phyloP scores from a whole-genome alignment of 2,888 invertebrate genomes.

The Mythimna ferrago region DNA sequence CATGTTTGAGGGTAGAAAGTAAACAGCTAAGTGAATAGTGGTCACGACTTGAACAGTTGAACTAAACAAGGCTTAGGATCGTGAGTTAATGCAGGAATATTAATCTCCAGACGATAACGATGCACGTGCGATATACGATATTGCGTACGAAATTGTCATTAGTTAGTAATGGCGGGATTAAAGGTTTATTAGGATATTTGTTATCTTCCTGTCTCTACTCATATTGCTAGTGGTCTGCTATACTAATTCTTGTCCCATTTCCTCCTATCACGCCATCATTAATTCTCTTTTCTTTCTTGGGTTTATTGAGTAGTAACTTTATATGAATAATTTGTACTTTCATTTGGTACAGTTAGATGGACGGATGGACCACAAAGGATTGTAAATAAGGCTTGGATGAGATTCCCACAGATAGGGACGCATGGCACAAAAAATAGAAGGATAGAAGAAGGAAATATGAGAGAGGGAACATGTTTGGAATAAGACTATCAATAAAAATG shows the following conservation, averaged over 20 bases:
- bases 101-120: constrained; percentile 37
- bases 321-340: background rate
- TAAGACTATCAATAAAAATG: no score
- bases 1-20: constrained; percentile 39
- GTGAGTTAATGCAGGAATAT: constrained; percentile 36
- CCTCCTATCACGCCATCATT: background rate
- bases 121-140: constrained; percentile 3
- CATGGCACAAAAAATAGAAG: no score
- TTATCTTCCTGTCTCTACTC: background rate
- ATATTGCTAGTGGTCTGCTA: background rate
- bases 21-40: constrained; percentile 2
- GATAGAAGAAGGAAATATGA: no score
- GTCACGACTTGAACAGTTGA: constrained; percentile 31
- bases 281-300: no score
- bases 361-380: background rate
- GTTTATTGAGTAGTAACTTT: background rate
- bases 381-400: background rate
- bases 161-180: background rate
- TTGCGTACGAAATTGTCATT: constrained; percentile 8
- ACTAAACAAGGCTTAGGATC: constrained; percentile 19
- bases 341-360: background rate
- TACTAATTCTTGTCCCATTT: background rate
- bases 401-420: background rate
- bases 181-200: background rate
- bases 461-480: no score